Base-by-base conservation (phyloP, 2,113 vertebrate genomes). In the Melanostigma gelatinosum region DNA sequence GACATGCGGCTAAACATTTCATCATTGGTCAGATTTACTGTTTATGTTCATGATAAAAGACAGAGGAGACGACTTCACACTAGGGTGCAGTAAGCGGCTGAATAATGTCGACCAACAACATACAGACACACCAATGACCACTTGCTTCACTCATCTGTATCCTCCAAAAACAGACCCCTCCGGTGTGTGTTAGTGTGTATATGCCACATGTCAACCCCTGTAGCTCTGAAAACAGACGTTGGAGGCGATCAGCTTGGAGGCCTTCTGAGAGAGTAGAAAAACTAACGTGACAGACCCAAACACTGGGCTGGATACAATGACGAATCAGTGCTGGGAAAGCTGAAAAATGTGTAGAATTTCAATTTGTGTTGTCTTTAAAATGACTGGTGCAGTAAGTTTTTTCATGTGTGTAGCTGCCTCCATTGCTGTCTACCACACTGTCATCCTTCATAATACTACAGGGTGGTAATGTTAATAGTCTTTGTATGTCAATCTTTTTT, bases 171-270 rank as follows among this genome's bases (percentile, higher is more conserved):
- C 62, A 82, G 67, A 67, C 44, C 32, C 52, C 82, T 71, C 16
- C 82, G 83, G 36, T 70, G 73, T 72, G 79, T 71, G 77, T 82
- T 77, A 54, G 36, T 75, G 73, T 79, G 82, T 79, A 29, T n/a
- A 62, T 88, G 70, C 84, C 82, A 80, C 77, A 68, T 74, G 44
- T 63, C 71, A 75, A 62, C 75, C 75, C 70, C 75, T 34, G 67
- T 55, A 29, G 70, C 67, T 88, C 68, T 77, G 84, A 84, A 87
- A 86, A 91, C 85, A 86, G 65, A 86, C 67, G 46, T 44, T 13
- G 68, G 52, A 83, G 78, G 79, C 61, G 78, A 86, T 70, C 52
- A 40, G 60, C 20, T 60, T n/a, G 38, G 68, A 66, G 75, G 79
- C n/a, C 0, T 58, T 54, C 64, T 50, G 55, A 65, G 52, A 62